A percentile compares a stretch with the other conserved stretches of the same genome.
phyloP scores from a whole-genome alignment of 2,888 invertebrate genomes.

The Hypselothyrea guttata region DNA sequence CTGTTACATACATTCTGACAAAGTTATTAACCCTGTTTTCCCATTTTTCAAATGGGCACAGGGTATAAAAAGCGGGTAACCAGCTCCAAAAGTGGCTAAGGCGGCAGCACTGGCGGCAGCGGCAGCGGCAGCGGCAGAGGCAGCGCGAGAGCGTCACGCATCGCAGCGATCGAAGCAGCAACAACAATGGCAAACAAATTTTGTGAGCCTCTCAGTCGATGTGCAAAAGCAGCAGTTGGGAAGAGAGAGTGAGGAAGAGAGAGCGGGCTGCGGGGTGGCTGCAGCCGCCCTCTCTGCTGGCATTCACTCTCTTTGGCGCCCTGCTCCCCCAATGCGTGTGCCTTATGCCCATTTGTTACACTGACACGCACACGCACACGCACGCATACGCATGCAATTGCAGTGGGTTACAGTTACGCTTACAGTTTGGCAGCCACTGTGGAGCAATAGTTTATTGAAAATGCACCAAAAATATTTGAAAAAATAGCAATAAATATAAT shows the following conservation, averaged over 20 bases:
- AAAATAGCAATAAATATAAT: too few relatives aligned
- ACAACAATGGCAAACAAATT: constrained; percentile 7
- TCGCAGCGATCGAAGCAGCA: constrained; percentile 23
- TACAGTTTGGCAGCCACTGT: constrained; percentile 20
- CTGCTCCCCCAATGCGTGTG: constrained; percentile 32
- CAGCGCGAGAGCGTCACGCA: constrained; percentile 46
- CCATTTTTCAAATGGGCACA: too few relatives aligned
- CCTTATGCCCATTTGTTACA: constrained; percentile 34
- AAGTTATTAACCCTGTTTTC: too few relatives aligned
- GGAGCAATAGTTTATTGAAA: neutral
- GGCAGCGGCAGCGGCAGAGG: constrained; percentile 26
- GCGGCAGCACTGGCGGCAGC: too few relatives aligned
- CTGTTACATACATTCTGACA: too few relatives aligned
- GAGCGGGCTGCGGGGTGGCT: constrained; percentile 1
- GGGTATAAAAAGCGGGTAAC: too few relatives aligned
- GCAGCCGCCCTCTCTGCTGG: constrained; percentile 11
- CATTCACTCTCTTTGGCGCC: constrained; percentile 42
- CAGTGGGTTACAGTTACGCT: constrained; percentile 4
- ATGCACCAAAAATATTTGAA: too few relatives aligned
- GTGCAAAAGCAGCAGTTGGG: constrained; percentile 8
- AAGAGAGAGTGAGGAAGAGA: neutral
- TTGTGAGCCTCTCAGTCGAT: constrained; percentile 5
- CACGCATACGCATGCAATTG: neutral
- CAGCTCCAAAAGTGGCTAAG: too few relatives aligned
- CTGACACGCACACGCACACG: constrained; percentile 8